These are phyloP conservation scores for Pyralis farinalis DNA, from an alignment of 2,888 invertebrate genomes.

Conservation along the genomic window DNA sequence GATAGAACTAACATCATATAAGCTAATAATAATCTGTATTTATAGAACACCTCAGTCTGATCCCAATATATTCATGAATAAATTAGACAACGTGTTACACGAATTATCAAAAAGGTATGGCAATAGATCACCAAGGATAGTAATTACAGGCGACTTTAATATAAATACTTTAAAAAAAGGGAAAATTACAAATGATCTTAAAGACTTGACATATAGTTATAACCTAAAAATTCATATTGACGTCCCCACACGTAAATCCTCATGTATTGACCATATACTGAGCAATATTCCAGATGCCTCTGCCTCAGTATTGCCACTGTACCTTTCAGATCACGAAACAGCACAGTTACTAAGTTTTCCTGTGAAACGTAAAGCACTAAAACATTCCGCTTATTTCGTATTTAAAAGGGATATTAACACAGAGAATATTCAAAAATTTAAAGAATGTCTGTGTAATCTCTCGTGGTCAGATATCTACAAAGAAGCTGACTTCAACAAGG, in stretches of 20 bases:
- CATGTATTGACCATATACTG: no score
- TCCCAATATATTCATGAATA: no score
- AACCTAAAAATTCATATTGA: not conserved
- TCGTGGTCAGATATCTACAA: slow-evolving; percentile 2
- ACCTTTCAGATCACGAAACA: slow-evolving; percentile 2
- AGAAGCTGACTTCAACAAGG: not conserved
- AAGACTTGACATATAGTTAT: no score
- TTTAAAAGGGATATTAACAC: not conserved
- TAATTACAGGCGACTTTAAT: slow-evolving; percentile 4
- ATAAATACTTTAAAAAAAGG: slow-evolving; percentile 1
- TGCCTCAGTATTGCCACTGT: not conserved
- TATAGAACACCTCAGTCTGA: no score
- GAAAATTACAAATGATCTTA: no score
- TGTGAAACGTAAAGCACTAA: not conserved
- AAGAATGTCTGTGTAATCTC: not conserved
- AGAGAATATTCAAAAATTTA: slow-evolving; percentile 6
- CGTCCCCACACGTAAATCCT: no score
- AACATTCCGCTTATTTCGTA: not conserved
- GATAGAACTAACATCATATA: no score
- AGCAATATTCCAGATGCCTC: slow-evolving; percentile 4
- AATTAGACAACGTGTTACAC: no score
- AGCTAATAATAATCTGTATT: no score
- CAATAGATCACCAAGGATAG: no score
- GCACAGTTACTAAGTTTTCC: slow-evolving; percentile 1
- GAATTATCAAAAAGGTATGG: no score